phyloP scores from a whole-genome alignment of 2,888 invertebrate genomes.

The Octonoba sinensis region DNA sequence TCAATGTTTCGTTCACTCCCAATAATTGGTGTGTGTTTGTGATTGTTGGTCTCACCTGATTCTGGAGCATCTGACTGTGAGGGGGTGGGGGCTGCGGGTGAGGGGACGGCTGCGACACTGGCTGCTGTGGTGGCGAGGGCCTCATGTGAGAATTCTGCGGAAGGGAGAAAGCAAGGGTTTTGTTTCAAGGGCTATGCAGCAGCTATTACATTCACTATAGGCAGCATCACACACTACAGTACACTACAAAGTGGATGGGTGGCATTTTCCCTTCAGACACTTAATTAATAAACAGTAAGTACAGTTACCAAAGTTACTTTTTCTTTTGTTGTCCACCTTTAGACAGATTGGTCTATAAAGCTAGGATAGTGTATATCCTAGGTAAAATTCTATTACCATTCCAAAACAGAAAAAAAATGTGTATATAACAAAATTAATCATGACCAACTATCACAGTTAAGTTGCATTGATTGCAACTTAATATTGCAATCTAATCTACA shows the following conservation, averaged over 20 bases:
- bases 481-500: too few relatives aligned
- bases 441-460: too few relatives aligned
- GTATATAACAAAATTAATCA: too few relatives aligned
- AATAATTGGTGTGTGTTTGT: not conserved
- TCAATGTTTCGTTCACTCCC: not conserved
- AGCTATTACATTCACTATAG: constrained; percentile 53
- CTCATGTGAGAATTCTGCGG: constrained; percentile 73
- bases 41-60: constrained; percentile 74
- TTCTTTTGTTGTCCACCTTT: too few relatives aligned
- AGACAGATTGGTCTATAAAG: too few relatives aligned
- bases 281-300: not conserved
- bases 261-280: constrained; percentile 15
- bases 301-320: too few relatives aligned
- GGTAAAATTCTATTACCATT: too few relatives aligned
- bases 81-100: constrained; percentile 85
- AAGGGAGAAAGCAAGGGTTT: constrained; percentile 58
- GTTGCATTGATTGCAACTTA: too few relatives aligned
- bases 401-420: too few relatives aligned
- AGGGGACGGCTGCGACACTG: constrained; percentile 91
- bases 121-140: constrained; percentile 75
- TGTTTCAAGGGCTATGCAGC: constrained; percentile 40
- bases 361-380: too few relatives aligned
- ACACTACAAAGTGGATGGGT: constrained; percentile 35
- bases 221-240: constrained; percentile 40
- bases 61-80: constrained; percentile 85